phyloP scores from a whole-genome alignment of 64 coral and sea anemone species.

The Pachyseris speciosa region DNA sequence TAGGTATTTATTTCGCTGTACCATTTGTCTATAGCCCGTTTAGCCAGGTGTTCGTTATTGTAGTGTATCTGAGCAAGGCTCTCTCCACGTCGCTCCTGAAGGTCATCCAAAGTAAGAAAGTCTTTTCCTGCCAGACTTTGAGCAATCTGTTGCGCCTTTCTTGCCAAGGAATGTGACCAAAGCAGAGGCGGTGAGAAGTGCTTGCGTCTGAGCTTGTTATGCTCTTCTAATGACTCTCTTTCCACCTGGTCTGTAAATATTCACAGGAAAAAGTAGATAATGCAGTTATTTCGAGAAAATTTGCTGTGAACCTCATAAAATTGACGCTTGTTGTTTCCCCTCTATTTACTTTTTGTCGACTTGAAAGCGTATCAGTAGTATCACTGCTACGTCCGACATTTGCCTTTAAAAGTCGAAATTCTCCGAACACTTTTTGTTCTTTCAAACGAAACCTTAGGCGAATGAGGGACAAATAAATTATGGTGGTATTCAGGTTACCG shows the following conservation, averaged over 20 bases:
- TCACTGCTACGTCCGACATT: too few species aligned
- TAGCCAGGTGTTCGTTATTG: constrained; percentile 1
- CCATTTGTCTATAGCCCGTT: constrained; percentile 71
- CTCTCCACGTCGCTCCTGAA: constrained; percentile 80
- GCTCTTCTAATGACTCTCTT: constrained; percentile 63
- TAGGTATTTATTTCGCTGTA: constrained; percentile 83
- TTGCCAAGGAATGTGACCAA: constrained; percentile 75
- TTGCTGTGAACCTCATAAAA: background rate
- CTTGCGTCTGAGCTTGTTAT: constrained; percentile 68
- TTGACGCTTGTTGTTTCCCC: too few species aligned
- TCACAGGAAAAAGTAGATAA: background rate
- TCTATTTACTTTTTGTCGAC: too few species aligned
- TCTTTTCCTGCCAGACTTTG: constrained; percentile 61
- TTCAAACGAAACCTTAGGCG: too few species aligned
- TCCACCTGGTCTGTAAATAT: constrained; percentile 59
- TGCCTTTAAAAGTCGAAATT: too few species aligned
- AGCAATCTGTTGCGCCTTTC: constrained; percentile 75
- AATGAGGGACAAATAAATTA: too few species aligned
- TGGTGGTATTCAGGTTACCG: too few species aligned
- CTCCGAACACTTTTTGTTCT: too few species aligned
- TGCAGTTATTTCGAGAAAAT: background rate
- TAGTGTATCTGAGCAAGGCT: constrained; percentile 70
- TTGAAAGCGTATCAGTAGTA: too few species aligned
- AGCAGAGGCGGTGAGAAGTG: constrained; percentile 69
- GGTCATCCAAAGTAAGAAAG: constrained; percentile 67